These are phyloP conservation scores for Scaptomyza montana DNA, from an alignment of 1,140 invertebrate species.

Conservation along the genomic window DNA sequence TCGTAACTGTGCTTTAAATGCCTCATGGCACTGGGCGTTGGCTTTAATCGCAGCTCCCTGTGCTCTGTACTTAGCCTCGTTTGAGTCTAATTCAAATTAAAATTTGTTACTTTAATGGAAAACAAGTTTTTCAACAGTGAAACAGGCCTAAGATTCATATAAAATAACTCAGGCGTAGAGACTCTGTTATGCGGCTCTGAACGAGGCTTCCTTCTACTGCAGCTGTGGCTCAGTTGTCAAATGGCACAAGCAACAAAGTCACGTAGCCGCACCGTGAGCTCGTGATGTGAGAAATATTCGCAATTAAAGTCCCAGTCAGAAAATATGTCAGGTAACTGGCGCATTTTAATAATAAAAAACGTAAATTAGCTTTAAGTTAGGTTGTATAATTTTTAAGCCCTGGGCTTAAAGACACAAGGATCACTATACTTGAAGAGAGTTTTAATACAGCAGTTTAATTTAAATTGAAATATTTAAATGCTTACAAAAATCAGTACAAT, in stretches of 20 bases:
- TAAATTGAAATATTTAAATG: neutral
- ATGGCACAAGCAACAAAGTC: constrained; percentile 54
- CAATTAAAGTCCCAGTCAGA: constrained; percentile 15
- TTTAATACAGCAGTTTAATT: neutral
- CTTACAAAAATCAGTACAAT: neutral
- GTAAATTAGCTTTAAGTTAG: neutral
- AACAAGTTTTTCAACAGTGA: constrained; percentile 61
- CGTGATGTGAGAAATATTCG: constrained; percentile 34
- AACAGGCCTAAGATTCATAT: constrained; percentile 53
- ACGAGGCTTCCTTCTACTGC: neutral
- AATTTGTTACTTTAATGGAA: constrained; percentile 77
- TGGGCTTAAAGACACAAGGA: neutral
- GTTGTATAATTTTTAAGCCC: too few relatives aligned
- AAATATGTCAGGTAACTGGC: neutral
- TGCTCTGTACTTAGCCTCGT: constrained; percentile 54
- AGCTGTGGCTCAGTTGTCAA: constrained; percentile 41
- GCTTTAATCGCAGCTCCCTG: constrained; percentile 16
- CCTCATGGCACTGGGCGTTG: constrained; percentile 3
- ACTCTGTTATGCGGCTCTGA: constrained; percentile 19
- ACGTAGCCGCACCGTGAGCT: constrained; percentile 64
- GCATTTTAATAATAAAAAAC: too few relatives aligned
- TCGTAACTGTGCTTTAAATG: constrained; percentile 18
- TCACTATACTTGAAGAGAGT: too few relatives aligned
- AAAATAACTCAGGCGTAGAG: constrained; percentile 51
- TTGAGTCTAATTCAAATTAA: constrained; percentile 78